Conservation (phyloP, 2,888 invertebrate genomes). For the Dryococelus australis region DNA sequence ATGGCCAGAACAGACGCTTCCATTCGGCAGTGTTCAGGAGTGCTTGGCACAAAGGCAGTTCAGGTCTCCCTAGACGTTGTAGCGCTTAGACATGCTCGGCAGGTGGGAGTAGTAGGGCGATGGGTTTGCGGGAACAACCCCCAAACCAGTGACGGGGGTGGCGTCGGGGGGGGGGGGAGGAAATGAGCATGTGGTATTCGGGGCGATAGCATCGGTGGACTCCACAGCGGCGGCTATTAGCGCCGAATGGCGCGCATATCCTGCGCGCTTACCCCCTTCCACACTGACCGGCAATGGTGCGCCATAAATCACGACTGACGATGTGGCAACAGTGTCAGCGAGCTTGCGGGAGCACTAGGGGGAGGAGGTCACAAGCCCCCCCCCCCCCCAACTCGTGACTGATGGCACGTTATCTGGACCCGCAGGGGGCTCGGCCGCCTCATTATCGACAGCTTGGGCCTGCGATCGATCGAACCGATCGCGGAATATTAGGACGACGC, state of each 20-base stretch:
- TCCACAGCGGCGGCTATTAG: not conserved
- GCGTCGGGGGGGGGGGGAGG: not conserved
- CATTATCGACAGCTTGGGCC: constrained; percentile 18
- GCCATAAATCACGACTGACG: constrained; percentile 28
- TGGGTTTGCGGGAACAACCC: too few species aligned
- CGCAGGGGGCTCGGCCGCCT: not conserved
- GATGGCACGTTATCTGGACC: constrained; percentile 24
- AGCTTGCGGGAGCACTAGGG: not conserved
- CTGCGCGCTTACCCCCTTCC: not conserved
- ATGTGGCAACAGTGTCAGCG: constrained; percentile 27
- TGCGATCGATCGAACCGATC: not conserved
- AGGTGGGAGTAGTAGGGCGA: too few species aligned
- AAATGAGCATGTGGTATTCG: not conserved
- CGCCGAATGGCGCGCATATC: not conserved
- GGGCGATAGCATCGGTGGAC: not conserved
- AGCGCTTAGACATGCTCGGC: too few species aligned
- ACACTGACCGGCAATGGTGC: not conserved
- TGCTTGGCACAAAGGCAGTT: too few species aligned
- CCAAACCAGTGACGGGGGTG: not conserved
- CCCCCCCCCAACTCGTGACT: not conserved
- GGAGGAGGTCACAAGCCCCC: not conserved
- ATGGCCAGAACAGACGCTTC: too few species aligned
- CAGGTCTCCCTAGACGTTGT: too few species aligned
- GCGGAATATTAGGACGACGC: not conserved
- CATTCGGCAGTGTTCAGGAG: too few species aligned